Evolutionary conservation across 2,113 vertebrate species (phyloP).

Genomic region (Raja brachyura): DNA sequence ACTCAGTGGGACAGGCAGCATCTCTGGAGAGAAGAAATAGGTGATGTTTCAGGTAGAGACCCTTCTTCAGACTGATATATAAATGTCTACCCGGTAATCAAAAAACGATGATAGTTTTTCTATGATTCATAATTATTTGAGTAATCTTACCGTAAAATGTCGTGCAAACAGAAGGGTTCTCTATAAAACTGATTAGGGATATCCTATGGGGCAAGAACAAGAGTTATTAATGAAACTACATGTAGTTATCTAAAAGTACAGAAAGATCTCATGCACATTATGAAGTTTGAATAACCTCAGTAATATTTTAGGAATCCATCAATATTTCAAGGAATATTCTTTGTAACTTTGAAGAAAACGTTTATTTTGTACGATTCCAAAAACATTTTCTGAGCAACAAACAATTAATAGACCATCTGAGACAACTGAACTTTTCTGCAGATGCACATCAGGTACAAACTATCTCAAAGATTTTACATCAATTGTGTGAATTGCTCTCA

Average conservation of each 20-base stretch:
- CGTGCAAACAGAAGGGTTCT: constrained; percentile 73
- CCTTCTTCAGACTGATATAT: too few relatives aligned
- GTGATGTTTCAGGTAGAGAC: too few relatives aligned
- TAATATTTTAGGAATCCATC: not conserved
- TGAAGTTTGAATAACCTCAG: not conserved
- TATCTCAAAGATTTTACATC: not conserved
- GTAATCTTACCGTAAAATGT: constrained; percentile 73
- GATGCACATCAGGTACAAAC: not conserved
- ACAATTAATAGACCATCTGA: not conserved
- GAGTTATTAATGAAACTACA: not conserved
- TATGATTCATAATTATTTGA: not conserved
- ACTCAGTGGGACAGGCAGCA: too few relatives aligned
- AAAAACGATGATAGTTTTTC: not conserved
- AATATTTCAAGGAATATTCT: too few relatives aligned
- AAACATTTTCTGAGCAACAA: not conserved
- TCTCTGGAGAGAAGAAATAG: too few relatives aligned
- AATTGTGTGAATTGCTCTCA: not conserved
- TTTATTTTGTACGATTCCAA: not conserved
- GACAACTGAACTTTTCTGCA: not conserved
- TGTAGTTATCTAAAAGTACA: not conserved
- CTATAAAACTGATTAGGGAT: constrained; percentile 92
- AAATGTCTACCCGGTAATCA: not conserved
- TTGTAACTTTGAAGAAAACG: not conserved
- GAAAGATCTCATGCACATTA: not conserved
- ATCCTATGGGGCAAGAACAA: constrained; percentile 60